Conservation (phyloP, 2,888 invertebrate genomes). For the Caenorhabditis zanzibari region DNA sequence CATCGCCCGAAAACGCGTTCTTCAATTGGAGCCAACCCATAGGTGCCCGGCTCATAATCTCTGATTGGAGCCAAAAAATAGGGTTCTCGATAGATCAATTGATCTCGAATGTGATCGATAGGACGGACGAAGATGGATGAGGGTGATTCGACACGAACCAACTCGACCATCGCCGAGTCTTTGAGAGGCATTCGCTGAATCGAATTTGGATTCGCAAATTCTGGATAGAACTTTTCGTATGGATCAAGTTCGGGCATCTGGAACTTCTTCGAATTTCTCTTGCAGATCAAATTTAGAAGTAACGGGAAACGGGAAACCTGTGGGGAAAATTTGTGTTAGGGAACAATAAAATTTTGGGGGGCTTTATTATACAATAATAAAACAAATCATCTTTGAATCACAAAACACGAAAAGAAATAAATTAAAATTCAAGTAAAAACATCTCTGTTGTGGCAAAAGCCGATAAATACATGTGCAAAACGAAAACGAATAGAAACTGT, state of each 20-base stretch:
- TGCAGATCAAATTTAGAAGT: neutral
- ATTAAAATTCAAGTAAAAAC: slow-evolving; percentile 16
- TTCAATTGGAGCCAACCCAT: slow-evolving; percentile 67
- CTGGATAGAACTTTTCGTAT: slow-evolving; percentile 4
- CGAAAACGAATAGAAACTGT: slow-evolving; percentile 13
- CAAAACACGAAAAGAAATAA: slow-evolving; percentile 1
- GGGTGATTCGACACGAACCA: slow-evolving; percentile 50
- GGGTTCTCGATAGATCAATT: slow-evolving; percentile 65
- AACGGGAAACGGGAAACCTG: neutral
- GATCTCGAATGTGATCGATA: slow-evolving; percentile 63
- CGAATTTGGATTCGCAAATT: neutral
- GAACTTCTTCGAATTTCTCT: neutral
- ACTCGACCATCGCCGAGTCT: slow-evolving; percentile 42
- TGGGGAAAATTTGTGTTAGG: neutral
- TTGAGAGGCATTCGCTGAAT: slow-evolving; percentile 37
- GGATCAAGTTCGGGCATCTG: slow-evolving; percentile 3
- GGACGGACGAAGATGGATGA: slow-evolving; percentile 68
- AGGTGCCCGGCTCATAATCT: slow-evolving; percentile 28
- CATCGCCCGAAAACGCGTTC: slow-evolving; percentile 62
- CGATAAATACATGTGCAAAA: slow-evolving; percentile 39
- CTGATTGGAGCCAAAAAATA: slow-evolving; percentile 13
- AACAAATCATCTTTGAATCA: neutral
- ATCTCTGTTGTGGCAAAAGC: neutral
- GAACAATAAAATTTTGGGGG: neutral
- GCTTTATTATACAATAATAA: slow-evolving; percentile 33